These are phyloP conservation scores for Ephialtes manifestator DNA, from an alignment of 2,888 invertebrate species.

Conservation along the genomic window DNA sequence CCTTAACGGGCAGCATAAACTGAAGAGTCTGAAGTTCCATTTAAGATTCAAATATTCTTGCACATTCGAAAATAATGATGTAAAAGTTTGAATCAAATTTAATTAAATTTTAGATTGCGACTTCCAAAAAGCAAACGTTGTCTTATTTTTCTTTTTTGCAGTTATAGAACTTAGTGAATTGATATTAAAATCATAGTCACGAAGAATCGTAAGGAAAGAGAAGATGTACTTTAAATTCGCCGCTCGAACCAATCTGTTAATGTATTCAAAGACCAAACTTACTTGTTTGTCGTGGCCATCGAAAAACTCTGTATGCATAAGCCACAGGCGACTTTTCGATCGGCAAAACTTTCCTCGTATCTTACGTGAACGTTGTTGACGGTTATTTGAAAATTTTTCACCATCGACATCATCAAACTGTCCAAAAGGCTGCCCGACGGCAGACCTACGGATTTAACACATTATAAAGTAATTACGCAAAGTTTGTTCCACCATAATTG, in stretches of 20 bases:
- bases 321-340: constrained; percentile 91
- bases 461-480: not conserved
- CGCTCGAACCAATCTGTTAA: not conserved
- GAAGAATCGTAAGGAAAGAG: too few species aligned
- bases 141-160: too few species aligned
- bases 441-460: constrained; percentile 85
- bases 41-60: too few species aligned
- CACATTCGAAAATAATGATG: too few species aligned
- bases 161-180: too few species aligned
- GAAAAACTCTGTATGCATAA: constrained; percentile 92
- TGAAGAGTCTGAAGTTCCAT: too few species aligned
- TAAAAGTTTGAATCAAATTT: too few species aligned
- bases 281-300: constrained; percentile 94
- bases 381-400: constrained; percentile 93
- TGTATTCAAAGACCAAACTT: constrained; percentile 69
- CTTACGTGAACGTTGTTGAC: constrained; percentile 93
- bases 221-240: not conserved
- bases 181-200: too few species aligned
- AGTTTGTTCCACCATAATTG: not conserved
- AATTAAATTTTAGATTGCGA: too few species aligned
- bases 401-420: constrained; percentile 91
- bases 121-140: too few species aligned
- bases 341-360: constrained; percentile 92
- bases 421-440: constrained; percentile 91
- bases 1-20: too few species aligned